These are phyloP conservation scores for Tangara arthus DNA, from an alignment of 2,797 vertebrate species.

Conservation along the genomic window DNA sequence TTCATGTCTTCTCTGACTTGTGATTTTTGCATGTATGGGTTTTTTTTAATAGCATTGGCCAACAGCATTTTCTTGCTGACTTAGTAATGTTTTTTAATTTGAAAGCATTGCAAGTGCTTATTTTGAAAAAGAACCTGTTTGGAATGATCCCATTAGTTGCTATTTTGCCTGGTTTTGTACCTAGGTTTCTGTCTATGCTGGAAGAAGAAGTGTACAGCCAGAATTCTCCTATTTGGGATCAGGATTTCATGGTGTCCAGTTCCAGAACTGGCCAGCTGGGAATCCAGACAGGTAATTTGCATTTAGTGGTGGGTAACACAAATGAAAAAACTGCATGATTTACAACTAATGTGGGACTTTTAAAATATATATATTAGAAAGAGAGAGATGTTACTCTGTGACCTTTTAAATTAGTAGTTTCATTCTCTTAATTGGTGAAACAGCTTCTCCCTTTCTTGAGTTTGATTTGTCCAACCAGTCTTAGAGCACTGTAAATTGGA, in stretches of 20 bases:
- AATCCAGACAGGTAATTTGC: conserved; percentile 86
- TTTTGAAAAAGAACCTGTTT: background rate
- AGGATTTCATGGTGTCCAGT: conserved; percentile 86
- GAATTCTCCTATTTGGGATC: conserved; percentile 96
- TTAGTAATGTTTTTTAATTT: background rate
- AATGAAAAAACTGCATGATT: background rate
- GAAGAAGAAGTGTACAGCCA: conserved; percentile 98
- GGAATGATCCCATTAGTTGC: background rate
- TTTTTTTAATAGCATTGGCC: background rate
- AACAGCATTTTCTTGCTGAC: background rate
- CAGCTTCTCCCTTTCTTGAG: background rate
- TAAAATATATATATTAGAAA: background rate
- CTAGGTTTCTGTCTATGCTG: conserved; percentile 96
- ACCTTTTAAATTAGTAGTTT: background rate
- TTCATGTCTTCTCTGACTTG: background rate
- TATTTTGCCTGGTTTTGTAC: conserved; percentile 8
- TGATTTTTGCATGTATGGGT: background rate
- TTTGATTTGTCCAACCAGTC: background rate
- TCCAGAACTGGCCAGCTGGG: conserved; percentile 86
- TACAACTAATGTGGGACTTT: background rate
- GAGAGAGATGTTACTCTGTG: background rate
- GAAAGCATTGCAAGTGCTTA: background rate
- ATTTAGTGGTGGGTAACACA: background rate
- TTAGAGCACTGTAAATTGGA: background rate
- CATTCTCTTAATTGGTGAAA: background rate